Evolutionary conservation across 2,113 vertebrate species (phyloP), one percentile per base, ranked within the genome.

Genomic region (Eidolon helvum): DNA sequence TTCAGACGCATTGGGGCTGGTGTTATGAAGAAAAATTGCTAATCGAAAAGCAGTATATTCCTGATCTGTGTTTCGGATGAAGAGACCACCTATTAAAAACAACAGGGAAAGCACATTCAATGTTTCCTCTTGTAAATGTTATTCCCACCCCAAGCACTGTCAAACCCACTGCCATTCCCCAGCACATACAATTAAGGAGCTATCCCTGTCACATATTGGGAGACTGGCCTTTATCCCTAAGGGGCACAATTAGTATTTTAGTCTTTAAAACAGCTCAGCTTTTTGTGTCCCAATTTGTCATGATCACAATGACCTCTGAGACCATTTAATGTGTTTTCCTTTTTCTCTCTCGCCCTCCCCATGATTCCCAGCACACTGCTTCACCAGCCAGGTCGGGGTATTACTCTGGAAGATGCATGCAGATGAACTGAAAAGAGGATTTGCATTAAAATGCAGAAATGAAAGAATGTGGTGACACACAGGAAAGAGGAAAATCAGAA

Each of bases 41-140:
- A 99, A 98, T 96, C 99, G 99, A 97, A 99, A 99, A 92, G 99
- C 99, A 91, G 99, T 99, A 98, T 99, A 99, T 98, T 99, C 99
- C 99, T 99, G 99, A 99, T 99, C 99, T 97, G 99, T 99, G 99
- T 99, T 99, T 99, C 99, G 99, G 99, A 99, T 99, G 99, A 99
- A 99, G 98, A 99, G 99, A 96, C 99, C 99, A 98, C 99, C 99
- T 99, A 98, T 75, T 40, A 98, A 96, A 98, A 94, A 97, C 74
- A 95, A 93, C 92, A 90, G 24, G 87, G 10, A 72, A 96, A 97
- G 43, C 40, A 87, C 72, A 43, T 12, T 98, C 89, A 98, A 18
- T 97, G 12, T 96, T 97, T 98, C 92, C 96, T 98, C 14, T 96
- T 96, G 97, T 87, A 88, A 92, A 95, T 95, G 66, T 79, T 91